Base-by-base conservation (phyloP, 2,888 invertebrate genomes). In the Malacosoma neustria region DNA sequence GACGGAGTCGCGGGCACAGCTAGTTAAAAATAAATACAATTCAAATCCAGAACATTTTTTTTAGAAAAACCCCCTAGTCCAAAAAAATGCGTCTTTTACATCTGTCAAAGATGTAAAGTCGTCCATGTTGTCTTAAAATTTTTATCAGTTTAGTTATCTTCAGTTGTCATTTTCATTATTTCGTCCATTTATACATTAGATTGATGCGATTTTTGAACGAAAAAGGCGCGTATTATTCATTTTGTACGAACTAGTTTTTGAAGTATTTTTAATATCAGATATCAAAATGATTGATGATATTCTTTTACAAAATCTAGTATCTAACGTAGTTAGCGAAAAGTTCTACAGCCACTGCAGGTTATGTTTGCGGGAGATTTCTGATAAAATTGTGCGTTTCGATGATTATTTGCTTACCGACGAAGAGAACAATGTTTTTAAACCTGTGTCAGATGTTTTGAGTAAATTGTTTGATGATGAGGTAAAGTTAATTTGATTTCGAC, bases 301-400 rank as follows among this genome's bases (percentile, higher is more conserved):
- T 0, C 62, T 74, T 47, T 44, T 76, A 13, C 69, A 54, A 48
- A 43, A 50, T 15, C 51, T 84, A 7, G 52, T 84, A n/a, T 64
- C 64, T 1, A 73, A 75, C 49, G 56, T 84, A 29, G 42, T 81
- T 4, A 69, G 56, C 32, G 64, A 68, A 45, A 73, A 74, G 33
- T 58, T 51, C 15, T 72, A 58, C 40, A 77, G 68, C 36, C 66
- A 82, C 62, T 84, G 84, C 49, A 79, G 82, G 72, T 74, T 84
- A 74, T 84, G 84, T 49, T 48, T 81, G 33, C 61, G 62, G 37
- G 45, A 42, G 37, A 66, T 79, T 30, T 59, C 54, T 11, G 43
- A 65, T 14, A 48, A 57, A 11, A 80, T 68, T 32, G 69, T 76
- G n/a, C 61, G 61, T 30, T 70, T 81, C 36, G 49, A 65, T 6